Evolutionary conservation across 2,113 vertebrate genomes (phyloP).

Genomic region (Taxidea taxus): DNA sequence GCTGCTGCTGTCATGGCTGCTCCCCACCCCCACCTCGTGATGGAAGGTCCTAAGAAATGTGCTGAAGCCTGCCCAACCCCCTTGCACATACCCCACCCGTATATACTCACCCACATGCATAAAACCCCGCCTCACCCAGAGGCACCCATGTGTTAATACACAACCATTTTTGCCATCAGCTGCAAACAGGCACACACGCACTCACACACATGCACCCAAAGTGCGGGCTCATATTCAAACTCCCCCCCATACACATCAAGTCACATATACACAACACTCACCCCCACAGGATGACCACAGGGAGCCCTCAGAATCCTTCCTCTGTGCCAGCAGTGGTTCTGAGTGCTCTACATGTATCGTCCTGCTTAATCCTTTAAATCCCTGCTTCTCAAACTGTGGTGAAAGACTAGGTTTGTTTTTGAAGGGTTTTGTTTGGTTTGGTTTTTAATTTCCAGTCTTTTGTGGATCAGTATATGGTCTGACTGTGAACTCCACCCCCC

Average conservation of each 20-base stretch:
- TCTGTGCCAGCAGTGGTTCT: background rate
- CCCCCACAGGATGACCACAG: background rate
- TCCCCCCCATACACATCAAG: background rate
- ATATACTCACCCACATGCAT: background rate
- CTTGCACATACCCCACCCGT: background rate
- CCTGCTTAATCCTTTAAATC: background rate
- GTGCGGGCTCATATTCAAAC: background rate
- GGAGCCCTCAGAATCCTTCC: background rate
- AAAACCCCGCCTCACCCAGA: background rate
- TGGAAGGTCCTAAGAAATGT: background rate
- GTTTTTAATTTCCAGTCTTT: background rate
- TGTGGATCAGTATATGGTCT: background rate
- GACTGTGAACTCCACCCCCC: background rate
- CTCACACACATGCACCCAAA: background rate
- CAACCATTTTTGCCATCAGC: background rate
- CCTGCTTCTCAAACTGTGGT: background rate
- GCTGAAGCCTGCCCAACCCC: background rate
- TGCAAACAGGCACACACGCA: background rate
- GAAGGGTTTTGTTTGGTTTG: background rate
- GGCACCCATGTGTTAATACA: background rate
- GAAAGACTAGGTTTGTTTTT: background rate
- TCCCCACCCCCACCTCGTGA: background rate
- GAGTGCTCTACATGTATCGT: background rate
- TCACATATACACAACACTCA: background rate
- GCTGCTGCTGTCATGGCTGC: background rate